Evolutionary conservation across 1,140 invertebrate genomes (phyloP).

Genomic region (Caerostris extrusa): DNA sequence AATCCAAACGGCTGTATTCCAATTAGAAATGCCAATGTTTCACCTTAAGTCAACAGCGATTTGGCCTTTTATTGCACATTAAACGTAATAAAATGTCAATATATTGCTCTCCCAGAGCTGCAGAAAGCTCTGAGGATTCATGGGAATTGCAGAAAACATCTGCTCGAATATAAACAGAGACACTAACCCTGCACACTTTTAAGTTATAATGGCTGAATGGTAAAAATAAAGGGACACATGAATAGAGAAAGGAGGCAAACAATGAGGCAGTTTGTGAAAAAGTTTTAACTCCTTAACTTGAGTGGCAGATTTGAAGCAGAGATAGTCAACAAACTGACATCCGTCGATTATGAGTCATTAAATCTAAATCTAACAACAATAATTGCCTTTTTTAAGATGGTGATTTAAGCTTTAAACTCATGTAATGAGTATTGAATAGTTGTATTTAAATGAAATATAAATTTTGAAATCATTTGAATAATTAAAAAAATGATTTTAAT

Average conservation of each 20-base stretch:
- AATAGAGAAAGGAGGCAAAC: not conserved
- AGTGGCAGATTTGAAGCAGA: not conserved
- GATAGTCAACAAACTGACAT: too few relatives aligned
- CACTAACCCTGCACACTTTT: conserved; percentile 25
- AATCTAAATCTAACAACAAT: too few relatives aligned
- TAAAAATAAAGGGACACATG: not conserved
- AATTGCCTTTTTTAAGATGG: too few relatives aligned
- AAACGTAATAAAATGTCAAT: conserved; percentile 72
- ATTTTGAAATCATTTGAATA: too few relatives aligned
- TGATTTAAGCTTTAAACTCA: too few relatives aligned
- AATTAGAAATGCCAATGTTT: conserved; percentile 66
- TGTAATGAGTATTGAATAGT: too few relatives aligned
- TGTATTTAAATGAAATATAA: too few relatives aligned
- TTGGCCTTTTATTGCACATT: conserved; percentile 67
- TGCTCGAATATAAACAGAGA: conserved; percentile 63
- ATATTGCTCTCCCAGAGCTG: conserved; percentile 33
- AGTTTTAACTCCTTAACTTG: not conserved
- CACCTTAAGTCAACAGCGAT: conserved; percentile 60
- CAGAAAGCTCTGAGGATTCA: conserved; percentile 57
- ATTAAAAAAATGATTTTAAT: too few relatives aligned
- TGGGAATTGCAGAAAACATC: conserved; percentile 40
- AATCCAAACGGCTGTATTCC: conserved; percentile 54
- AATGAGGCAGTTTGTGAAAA: not conserved
- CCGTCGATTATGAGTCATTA: too few relatives aligned
- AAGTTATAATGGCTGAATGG: not conserved